Evolutionary conservation across 2,797 vertebrate genomes (phyloP).

Genomic region (Sternarchorhynchus goeldii): DNA sequence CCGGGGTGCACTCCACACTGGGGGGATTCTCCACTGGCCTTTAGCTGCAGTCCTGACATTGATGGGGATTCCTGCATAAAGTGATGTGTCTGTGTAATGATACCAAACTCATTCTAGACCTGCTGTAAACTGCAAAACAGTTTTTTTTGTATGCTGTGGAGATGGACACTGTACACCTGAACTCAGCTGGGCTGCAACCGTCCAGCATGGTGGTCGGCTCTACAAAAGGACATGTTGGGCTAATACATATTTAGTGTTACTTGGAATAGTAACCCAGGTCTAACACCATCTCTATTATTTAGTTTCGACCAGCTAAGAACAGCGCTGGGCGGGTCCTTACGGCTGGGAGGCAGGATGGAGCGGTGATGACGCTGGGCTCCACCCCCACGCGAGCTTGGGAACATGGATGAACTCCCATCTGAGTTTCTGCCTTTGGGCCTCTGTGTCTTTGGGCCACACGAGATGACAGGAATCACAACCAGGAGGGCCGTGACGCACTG

Average conservation of each 20-base stretch:
- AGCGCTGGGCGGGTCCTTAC: conserved; percentile 47
- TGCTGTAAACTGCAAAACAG: conserved; percentile 10
- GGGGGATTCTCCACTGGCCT: conserved; percentile 47
- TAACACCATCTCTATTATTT: background rate
- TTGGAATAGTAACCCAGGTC: background rate
- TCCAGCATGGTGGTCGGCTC: conserved; percentile 19
- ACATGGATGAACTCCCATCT: conserved; percentile 50
- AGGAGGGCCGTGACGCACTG: conserved; percentile 31
- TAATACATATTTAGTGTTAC: conserved; percentile 30
- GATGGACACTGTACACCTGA: conserved; percentile 15
- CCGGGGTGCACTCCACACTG: conserved; percentile 32
- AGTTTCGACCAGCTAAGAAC: background rate
- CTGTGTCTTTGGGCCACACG: conserved; percentile 19
- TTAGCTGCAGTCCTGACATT: conserved; percentile 40
- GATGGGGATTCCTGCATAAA: conserved; percentile 29
- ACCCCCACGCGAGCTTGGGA: conserved; percentile 35
- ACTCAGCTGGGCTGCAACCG: conserved; percentile 10
- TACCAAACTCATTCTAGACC: conserved; percentile 29
- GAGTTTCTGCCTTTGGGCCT: conserved; percentile 49
- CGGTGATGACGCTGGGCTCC: conserved; percentile 26
- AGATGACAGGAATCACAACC: conserved; percentile 40
- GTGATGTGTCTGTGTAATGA: background rate
- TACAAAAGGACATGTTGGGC: background rate
- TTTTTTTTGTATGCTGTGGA: conserved; percentile 11
- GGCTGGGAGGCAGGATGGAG: conserved; percentile 20